Conservation (phyloP, 2,113 vertebrate genomes). For the Sander vitreus region DNA sequence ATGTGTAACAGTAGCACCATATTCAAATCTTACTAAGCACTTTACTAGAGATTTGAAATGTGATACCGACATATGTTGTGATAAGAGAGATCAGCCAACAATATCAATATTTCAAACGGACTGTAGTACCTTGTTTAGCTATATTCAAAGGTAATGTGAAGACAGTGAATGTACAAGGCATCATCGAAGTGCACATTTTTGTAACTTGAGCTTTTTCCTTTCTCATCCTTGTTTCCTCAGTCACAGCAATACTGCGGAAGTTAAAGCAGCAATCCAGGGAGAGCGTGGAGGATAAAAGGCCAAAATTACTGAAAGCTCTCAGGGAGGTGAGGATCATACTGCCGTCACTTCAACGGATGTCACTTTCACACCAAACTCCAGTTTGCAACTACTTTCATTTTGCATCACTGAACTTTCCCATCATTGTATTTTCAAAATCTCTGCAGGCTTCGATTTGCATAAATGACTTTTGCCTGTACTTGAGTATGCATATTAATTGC, state of each 20-base stretch:
- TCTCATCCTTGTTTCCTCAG: slow-evolving; percentile 71
- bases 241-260: slow-evolving; percentile 96
- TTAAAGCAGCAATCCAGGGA: slow-evolving; percentile 98
- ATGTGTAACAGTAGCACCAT: neutral
- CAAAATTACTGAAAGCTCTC: slow-evolving; percentile 94
- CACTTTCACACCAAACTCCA: neutral
- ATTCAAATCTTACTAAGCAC: neutral
- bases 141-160: neutral
- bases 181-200: neutral
- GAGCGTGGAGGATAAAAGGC: slow-evolving; percentile 97
- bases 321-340: slow-evolving; percentile 88
- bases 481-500: slow-evolving; percentile 5
- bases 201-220: neutral
- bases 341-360: neutral
- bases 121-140: neutral
- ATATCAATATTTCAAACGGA: neutral
- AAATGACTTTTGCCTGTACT: neutral
- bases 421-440: slow-evolving; percentile 1
- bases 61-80: neutral
- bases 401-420: neutral
- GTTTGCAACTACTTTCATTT: neutral
- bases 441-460: slow-evolving; percentile 30
- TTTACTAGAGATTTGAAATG: neutral
- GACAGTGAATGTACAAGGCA: neutral
- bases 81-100: neutral